These are phyloP conservation scores for Marisa cornuarietis DNA, from an alignment of 1,140 invertebrate genomes.

Conservation along the genomic window DNA sequence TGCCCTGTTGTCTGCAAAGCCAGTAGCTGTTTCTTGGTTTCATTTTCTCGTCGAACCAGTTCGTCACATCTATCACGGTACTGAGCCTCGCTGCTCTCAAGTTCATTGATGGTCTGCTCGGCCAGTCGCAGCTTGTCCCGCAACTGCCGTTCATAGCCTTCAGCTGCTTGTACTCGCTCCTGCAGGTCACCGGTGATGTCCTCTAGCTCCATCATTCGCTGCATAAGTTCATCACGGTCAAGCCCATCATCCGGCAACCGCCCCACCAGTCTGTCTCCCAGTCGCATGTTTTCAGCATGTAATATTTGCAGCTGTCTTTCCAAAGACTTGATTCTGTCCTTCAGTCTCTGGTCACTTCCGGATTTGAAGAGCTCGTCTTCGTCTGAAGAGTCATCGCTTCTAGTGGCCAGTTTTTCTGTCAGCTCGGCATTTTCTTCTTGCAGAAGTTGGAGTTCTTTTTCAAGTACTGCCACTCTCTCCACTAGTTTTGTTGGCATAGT, in stretches of 20 bases:
- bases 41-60: slow-evolving; percentile 35
- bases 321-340: slow-evolving; percentile 29
- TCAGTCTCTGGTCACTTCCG: neutral
- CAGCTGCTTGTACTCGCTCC: slow-evolving; percentile 47
- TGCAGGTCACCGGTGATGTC: slow-evolving; percentile 51
- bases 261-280: slow-evolving; percentile 37
- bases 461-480: slow-evolving; percentile 18
- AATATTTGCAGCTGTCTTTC: slow-evolving; percentile 35
- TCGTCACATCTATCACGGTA: slow-evolving; percentile 50
- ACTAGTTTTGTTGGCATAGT: neutral
- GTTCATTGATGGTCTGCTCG: slow-evolving; percentile 54
- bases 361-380: slow-evolving; percentile 4
- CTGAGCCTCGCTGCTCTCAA: slow-evolving; percentile 49
- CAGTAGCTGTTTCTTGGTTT: slow-evolving; percentile 44
- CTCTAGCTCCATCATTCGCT: slow-evolving; percentile 46
- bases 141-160: slow-evolving; percentile 48
- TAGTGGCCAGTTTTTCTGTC: slow-evolving; percentile 6
- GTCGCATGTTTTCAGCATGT: slow-evolving; percentile 40
- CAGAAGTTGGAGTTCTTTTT: slow-evolving; percentile 26
- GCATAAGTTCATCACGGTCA: slow-evolving; percentile 35
- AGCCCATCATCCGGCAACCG: slow-evolving; percentile 29
- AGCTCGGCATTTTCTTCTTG: slow-evolving; percentile 34
- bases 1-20: slow-evolving; percentile 44
- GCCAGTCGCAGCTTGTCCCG: slow-evolving; percentile 52
- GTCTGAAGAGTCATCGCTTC: slow-evolving; percentile 9